These are phyloP conservation scores for Dolichopus griseipennis DNA, from an alignment of 2,888 invertebrate species.

Conservation along the genomic window DNA sequence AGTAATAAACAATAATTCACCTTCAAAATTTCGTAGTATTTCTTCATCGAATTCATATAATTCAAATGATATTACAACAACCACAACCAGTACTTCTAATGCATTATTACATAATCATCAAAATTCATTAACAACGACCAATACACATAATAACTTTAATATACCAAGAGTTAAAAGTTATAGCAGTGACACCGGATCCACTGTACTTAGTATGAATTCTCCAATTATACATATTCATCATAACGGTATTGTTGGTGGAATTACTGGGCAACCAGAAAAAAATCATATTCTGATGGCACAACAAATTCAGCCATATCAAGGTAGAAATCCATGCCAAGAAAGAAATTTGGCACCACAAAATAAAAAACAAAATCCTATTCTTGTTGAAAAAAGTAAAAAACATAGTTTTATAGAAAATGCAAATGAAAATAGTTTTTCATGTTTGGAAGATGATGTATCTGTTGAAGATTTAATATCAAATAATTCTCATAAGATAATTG, in stretches of 20 bases:
- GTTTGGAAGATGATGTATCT: constrained; percentile 40
- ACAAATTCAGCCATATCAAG: constrained; percentile 73
- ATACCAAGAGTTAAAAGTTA: constrained; percentile 29
- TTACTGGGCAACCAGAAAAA: constrained; percentile 28
- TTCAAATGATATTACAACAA: constrained; percentile 16
- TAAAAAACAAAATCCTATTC: constrained; percentile 31
- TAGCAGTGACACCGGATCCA: constrained; percentile 24
- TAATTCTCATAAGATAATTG: constrained; percentile 27
- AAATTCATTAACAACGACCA: background rate
- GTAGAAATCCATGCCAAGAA: constrained; percentile 73
- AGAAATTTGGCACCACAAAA: constrained; percentile 50
- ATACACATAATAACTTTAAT: constrained; percentile 38
- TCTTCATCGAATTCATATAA: background rate
- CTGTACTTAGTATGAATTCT: constrained; percentile 21
- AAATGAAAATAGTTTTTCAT: constrained; percentile 39
- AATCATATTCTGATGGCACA: constrained; percentile 39
- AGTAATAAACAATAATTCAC: constrained; percentile 20
- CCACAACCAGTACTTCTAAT: constrained; percentile 20
- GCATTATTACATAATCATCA: constrained; percentile 10
- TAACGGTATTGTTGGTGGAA: background rate
- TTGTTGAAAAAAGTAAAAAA: constrained; percentile 41
- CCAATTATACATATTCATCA: constrained; percentile 8
- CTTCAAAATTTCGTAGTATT: constrained; percentile 2
- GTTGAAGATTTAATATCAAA: constrained; percentile 39
- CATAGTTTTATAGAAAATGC: constrained; percentile 37